Percentiles rank a stretch among this genome's conserved stretches.
Conservation (phyloP, 2,888 invertebrate species). For the Drosophila falleni region DNA sequence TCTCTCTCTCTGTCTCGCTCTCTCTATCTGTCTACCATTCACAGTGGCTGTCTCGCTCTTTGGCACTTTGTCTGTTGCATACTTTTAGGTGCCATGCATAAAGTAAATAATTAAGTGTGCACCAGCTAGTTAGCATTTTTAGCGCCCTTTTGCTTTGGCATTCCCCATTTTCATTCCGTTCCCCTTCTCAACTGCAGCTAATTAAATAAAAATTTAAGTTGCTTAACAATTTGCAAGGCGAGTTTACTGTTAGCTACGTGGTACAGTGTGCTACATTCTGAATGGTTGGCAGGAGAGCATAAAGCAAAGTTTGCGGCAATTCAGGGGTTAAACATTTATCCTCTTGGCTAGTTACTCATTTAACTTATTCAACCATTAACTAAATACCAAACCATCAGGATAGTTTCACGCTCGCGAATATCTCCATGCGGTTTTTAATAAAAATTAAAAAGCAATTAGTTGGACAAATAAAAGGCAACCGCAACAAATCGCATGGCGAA, state of each 20-base stretch:
- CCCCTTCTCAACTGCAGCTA: slow-evolving; percentile 37
- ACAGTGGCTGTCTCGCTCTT: slow-evolving; percentile 9
- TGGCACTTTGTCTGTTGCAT: slow-evolving; percentile 52
- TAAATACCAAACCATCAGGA: slow-evolving; percentile 12
- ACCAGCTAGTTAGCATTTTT: slow-evolving; percentile 64
- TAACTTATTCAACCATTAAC: slow-evolving; percentile 28
- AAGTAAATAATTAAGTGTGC: slow-evolving; percentile 79
- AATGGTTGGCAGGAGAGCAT: slow-evolving; percentile 4
- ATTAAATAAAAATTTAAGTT: slow-evolving; percentile 77
- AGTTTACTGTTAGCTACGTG: slow-evolving; percentile 44
- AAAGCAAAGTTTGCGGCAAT: slow-evolving; percentile 23
- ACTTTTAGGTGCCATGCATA: slow-evolving; percentile 77
- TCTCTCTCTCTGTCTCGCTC: background rate
- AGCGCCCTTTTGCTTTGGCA: slow-evolving; percentile 44
- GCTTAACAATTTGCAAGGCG: slow-evolving; percentile 62
- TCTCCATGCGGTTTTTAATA: slow-evolving; percentile 49
- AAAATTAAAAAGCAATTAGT: slow-evolving; percentile 75
- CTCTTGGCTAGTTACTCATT: slow-evolving; percentile 30
- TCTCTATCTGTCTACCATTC: background rate
- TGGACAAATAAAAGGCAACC: slow-evolving; percentile 60
- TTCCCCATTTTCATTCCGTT: background rate
- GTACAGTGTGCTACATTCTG: slow-evolving; percentile 25
- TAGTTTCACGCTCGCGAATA: background rate
- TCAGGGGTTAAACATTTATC: slow-evolving; percentile 46
- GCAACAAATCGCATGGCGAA: slow-evolving; percentile 50